Evolutionary conservation across 2,888 invertebrate species (phyloP).

Genomic region (Micoletzkya japonica): DNA sequence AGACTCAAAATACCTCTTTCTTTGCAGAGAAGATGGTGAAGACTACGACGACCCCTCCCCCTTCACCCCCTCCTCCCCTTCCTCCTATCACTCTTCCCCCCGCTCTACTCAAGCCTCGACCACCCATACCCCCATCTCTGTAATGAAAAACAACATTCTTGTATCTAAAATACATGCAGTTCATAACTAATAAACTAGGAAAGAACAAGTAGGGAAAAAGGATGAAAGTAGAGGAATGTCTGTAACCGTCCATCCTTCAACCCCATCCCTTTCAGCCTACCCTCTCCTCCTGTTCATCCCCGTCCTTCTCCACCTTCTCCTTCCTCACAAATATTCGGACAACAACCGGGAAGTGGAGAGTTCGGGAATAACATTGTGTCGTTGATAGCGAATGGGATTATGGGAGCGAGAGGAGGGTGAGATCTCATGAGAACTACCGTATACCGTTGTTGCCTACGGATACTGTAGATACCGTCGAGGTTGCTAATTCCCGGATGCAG

Average conservation of each 20-base stretch:
- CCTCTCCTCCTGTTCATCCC: conserved; percentile 32
- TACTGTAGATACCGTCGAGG: too few species aligned
- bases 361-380: conserved; percentile 25
- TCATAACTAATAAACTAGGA: too few species aligned
- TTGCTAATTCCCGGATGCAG: neutral
- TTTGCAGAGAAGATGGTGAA: too few species aligned
- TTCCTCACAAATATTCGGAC: conserved; percentile 22
- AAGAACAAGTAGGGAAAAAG: too few species aligned
- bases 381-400: conserved; percentile 8
- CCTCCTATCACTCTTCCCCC: conserved; percentile 35
- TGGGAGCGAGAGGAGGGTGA: conserved; percentile 17
- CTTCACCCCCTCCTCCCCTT: conserved; percentile 36
- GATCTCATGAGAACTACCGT: neutral
- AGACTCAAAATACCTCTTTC: neutral
- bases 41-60: conserved; percentile 6
- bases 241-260: too few species aligned
- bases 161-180: too few species aligned
- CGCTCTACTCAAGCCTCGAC: neutral
- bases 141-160: conserved; percentile 27
- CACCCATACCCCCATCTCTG: neutral
- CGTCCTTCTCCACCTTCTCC: conserved; percentile 35
- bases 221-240: too few species aligned
- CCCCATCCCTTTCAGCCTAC: neutral
- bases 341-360: conserved; percentile 19
- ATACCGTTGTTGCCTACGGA: too few species aligned